phyloP scores from a whole-genome alignment of 2,888 invertebrate species.

The Ormia ochracea region DNA sequence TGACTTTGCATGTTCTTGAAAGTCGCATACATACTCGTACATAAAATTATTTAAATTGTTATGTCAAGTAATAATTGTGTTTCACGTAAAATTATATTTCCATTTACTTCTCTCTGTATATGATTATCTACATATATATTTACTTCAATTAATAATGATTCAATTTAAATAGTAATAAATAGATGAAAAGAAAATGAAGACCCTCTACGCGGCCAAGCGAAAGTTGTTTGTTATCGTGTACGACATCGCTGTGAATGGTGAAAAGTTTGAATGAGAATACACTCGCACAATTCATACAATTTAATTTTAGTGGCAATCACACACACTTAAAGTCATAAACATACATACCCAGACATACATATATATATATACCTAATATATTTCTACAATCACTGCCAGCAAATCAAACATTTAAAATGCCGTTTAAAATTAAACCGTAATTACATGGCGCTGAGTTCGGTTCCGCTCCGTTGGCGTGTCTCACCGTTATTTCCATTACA shows the following conservation, averaged over 20 bases:
- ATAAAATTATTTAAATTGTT: not conserved
- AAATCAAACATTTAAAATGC: slow-evolving; percentile 34
- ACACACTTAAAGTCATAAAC: not conserved
- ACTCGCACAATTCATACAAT: slow-evolving; percentile 1
- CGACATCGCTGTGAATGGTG: not conserved
- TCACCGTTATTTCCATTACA: slow-evolving; percentile 2
- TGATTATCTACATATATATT: slow-evolving; percentile 53
- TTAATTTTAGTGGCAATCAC: slow-evolving; percentile 9
- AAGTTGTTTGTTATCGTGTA: not conserved
- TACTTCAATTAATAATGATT: slow-evolving; percentile 48
- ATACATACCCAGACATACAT: not conserved
- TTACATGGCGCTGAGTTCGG: slow-evolving; percentile 27
- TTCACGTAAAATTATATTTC: not conserved
- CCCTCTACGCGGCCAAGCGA: not conserved
- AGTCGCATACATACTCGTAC: not conserved
- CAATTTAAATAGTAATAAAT: slow-evolving; percentile 41
- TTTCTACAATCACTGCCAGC: not conserved
- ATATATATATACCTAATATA: not conserved
- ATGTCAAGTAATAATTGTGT: not conserved
- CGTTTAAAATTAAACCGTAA: slow-evolving; percentile 53
- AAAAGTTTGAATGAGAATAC: slow-evolving; percentile 28
- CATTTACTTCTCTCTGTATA: not conserved
- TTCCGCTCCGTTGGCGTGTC: not conserved
- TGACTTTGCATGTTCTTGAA: not conserved
- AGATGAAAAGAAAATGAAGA: not conserved